Conservation (phyloP, 2,113 vertebrate genomes). For the Elanoides forficatus region DNA sequence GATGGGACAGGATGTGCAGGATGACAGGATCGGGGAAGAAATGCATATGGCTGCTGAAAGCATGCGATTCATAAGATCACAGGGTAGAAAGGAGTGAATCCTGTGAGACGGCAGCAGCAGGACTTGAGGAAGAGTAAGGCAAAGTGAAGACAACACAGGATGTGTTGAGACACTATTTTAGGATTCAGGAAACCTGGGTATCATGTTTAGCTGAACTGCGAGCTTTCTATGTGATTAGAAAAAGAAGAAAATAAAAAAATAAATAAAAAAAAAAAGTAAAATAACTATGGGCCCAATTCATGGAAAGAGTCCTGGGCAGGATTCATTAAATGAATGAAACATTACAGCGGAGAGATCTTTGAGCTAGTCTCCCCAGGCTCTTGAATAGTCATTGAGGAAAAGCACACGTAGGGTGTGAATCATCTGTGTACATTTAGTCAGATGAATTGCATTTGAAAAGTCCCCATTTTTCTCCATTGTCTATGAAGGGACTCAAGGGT, state of each 20-base stretch:
- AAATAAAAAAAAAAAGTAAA: no score
- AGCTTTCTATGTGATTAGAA: neutral
- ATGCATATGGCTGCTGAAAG: neutral
- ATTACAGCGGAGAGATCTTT: neutral
- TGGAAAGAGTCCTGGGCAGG: neutral
- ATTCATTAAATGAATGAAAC: neutral
- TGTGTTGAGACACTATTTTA: neutral
- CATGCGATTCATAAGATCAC: rapidly evolving
- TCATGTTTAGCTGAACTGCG: neutral
- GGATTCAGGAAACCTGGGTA: neutral
- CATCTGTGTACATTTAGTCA: neutral
- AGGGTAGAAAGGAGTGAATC: neutral
- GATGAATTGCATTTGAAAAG: neutral
- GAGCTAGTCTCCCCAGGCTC: neutral
- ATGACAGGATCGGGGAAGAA: neutral
- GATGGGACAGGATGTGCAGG: neutral
- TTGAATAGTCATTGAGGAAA: neutral
- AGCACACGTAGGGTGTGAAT: neutral
- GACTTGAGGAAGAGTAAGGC: neutral
- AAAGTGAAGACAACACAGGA: neutral
- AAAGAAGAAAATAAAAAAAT: neutral
- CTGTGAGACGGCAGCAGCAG: neutral
- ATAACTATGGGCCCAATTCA: neutral
- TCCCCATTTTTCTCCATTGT: neutral
- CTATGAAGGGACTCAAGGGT: neutral